Evolutionary conservation across 2,888 invertebrate species (phyloP), one percentile per base, ranked within the genome.

Genomic region (Creontiades dilutus): DNA sequence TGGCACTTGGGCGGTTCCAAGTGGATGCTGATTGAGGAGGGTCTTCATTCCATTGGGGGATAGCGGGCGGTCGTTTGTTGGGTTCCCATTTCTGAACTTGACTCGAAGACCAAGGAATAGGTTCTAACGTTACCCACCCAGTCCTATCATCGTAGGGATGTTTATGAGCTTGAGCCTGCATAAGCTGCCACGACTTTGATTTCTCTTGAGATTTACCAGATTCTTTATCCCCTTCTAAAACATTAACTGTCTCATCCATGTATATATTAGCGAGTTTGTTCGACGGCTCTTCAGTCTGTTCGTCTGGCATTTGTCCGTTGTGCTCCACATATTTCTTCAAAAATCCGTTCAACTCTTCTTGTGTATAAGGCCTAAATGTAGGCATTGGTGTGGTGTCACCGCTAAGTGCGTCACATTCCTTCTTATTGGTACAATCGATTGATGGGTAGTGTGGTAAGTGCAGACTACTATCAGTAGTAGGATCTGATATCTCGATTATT

Each of bases 41-140:
- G 57, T 86, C 84, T 85, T 89, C 89, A 48, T 92, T 93, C 91
- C 91, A 92, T 27, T 91, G 91, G 48, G 92, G 91, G 23, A 92
- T 91, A 28, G 85, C 90, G 23, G 94, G 94, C 89, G 93, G 93
- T 94, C 92, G 95, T 94, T 90, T 94, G 94, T 95, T 95, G 0
- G 96, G 95, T 92, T 96, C 96, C 97, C 96, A 97, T 93, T 96
- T 96, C 0, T 96, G 96, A 91, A 96, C 96, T 93, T 96, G 96
- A 92, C 96, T 96, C 14, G 96, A 95, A 0, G 96, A 96, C 96
- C 96, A 97, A 0, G 96, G 96, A 5, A 97, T 5, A 95, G 92
- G 96, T 91, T 97, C 96, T 89, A 97, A 93, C 0, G 96, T 95
- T 0, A 97, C 96, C 97, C 97, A 97, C 0, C 96, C 96, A 89